These are phyloP conservation scores for Procavia capensis DNA, from an alignment of 2,113 vertebrate genomes.

Conservation along the genomic window DNA sequence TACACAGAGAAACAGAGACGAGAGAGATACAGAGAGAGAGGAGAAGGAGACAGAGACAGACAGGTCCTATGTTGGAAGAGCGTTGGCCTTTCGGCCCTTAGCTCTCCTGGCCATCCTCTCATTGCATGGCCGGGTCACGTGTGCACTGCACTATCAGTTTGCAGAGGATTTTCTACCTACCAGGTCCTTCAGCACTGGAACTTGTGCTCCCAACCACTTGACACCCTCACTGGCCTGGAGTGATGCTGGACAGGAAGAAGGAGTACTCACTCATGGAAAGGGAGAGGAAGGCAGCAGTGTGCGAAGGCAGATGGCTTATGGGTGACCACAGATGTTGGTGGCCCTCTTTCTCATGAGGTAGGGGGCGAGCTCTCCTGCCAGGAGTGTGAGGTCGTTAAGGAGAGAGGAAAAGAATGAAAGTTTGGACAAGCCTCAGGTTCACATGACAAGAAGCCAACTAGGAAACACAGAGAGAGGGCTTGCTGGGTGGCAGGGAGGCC, in stretches of 20 bases:
- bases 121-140: not conserved
- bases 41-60: not conserved
- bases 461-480: not conserved
- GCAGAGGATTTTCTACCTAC: not conserved
- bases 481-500: not conserved
- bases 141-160: not conserved
- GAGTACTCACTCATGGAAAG: not conserved
- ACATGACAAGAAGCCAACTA: not conserved
- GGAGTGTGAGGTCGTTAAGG: not conserved
- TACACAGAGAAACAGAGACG: not conserved
- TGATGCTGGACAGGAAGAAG: not conserved
- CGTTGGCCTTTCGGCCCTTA: not conserved
- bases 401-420: not conserved
- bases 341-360: not conserved
- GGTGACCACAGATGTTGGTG: not conserved
- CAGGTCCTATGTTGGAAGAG: not conserved
- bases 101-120: not conserved
- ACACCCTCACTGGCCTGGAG: not conserved
- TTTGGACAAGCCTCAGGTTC: not conserved
- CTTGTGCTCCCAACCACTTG: not conserved
- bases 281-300: not conserved
- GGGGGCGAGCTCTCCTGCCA: not conserved
- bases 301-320: not conserved
- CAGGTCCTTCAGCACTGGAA: not conserved
- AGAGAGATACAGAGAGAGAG: not conserved